Evolutionary conservation across 2,888 invertebrate species (phyloP), one percentile per base, ranked within the genome.

Genomic region (Drosophila setosimentum): DNA sequence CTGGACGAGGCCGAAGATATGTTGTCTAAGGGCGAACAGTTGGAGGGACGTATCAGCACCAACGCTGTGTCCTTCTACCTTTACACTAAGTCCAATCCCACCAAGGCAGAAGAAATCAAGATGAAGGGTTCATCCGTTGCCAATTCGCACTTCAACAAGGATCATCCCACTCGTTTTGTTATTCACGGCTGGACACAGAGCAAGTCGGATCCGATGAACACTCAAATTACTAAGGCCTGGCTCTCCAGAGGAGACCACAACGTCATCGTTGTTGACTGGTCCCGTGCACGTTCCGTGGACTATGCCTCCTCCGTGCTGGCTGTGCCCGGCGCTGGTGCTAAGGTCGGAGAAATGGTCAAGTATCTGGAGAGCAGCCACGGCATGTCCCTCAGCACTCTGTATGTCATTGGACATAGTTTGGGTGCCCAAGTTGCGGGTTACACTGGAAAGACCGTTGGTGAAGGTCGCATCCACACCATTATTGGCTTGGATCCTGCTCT

Each of bases 371-470:
- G 93, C 92, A 7, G 92, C 92, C 84, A 94, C 93, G 51, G 94
- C 93, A 6, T 93, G 93, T 18, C 91, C 92, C 45, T 94, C 93
- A 32, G 94, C 93, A 2, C 90, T 92, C 73, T 94, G 93, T 85
- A 93, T 93, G 64, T 92, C 1, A 94, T 95, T 62, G 95, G 95
- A 0, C 95, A 95, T 73, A 95, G 95, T 72, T 91, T 95, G 61
- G 95, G 95, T 0, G 94, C 95, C 1, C 95, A 95, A 73, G 94
- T 94, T 3, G 94, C 94, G n/a, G 95, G 95, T 0, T 94, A 94
- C 61, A 94, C 94, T 16, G 95, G 95, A 1, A 94, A 94, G 64
- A 94, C 93, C 76, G 93, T 94, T 2, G 93, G 93, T 30, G 80
- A 93, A 79, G 95, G 95, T 42, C 93, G 94, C 33, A 93, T 95